phyloP scores from a whole-genome alignment of 92 coral and sea anemone genomes.

The Isaurus tuberculatus region DNA sequence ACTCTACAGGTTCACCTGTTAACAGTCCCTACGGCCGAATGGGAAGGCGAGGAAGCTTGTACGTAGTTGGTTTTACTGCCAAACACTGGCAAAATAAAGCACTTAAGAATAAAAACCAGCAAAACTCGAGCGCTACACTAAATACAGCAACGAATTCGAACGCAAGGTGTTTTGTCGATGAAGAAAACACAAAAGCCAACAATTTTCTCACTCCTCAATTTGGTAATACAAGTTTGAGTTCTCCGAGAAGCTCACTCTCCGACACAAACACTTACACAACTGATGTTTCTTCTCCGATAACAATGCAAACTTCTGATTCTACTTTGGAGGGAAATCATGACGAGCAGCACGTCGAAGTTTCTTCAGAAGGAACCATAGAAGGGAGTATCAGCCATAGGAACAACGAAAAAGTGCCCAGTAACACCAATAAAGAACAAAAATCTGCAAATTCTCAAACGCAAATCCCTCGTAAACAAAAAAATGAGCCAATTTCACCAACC shows the following conservation, averaged over 20 bases:
- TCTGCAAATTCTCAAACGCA: slow-evolving; percentile 19
- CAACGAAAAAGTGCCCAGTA: neutral
- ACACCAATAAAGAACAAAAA: neutral
- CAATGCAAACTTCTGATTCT: neutral
- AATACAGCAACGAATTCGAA: slow-evolving; percentile 30
- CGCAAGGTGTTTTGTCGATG: neutral
- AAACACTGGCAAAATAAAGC: slow-evolving; percentile 98
- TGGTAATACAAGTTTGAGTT: neutral
- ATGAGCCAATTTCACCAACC: neutral
- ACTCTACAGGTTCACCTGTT: slow-evolving; percentile 74
- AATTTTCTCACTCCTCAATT: neutral
- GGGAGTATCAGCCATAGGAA: neutral
- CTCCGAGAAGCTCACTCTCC: neutral
- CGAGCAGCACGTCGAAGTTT: neutral
- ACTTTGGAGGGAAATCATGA: neutral
- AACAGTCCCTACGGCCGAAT: slow-evolving; percentile 76
- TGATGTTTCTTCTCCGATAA: neutral
- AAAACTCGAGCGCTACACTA: slow-evolving; percentile 54
- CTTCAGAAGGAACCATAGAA: neutral
- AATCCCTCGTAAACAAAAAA: slow-evolving; percentile 2
- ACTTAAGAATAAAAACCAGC: slow-evolving; percentile 61
- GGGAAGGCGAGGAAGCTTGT: slow-evolving; percentile 97
- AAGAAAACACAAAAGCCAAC: neutral
- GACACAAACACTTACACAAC: neutral
- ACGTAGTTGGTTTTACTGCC: slow-evolving; percentile 94